These are phyloP conservation scores for Dynastes tityus DNA, from an alignment of 2,888 invertebrate species.

Conservation along the genomic window DNA sequence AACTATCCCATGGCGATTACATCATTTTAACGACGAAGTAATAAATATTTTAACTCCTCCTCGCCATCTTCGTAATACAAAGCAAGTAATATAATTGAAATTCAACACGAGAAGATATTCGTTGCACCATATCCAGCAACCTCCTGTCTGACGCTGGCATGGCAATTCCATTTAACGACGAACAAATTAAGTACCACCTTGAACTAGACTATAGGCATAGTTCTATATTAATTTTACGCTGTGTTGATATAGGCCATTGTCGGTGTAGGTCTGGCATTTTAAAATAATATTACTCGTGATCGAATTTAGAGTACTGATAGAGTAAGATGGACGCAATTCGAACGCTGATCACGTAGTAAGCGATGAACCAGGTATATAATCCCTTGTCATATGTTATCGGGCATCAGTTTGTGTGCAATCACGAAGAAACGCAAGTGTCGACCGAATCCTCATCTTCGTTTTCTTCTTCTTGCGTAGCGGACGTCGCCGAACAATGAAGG, in stretches of 20 bases:
- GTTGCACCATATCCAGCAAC: slow-evolving; percentile 24
- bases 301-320: slow-evolving; percentile 53
- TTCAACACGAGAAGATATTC: slow-evolving; percentile 26
- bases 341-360: slow-evolving; percentile 53
- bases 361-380: slow-evolving; percentile 46
- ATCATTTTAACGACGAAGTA: background rate
- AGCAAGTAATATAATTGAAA: slow-evolving; percentile 10
- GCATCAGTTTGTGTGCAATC: slow-evolving; percentile 37
- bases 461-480: too few species aligned
- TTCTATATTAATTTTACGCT: slow-evolving; percentile 33
- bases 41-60: background rate
- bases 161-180: slow-evolving; percentile 14
- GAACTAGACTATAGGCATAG: slow-evolving; percentile 20
- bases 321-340: slow-evolving; percentile 35
- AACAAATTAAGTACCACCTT: slow-evolving; percentile 34
- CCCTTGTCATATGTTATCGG: slow-evolving; percentile 41
- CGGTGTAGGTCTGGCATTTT: slow-evolving; percentile 50
- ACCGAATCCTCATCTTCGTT: too few species aligned
- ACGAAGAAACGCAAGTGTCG: slow-evolving; percentile 31
- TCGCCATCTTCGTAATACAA: background rate
- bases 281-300: slow-evolving; percentile 51
- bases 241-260: slow-evolving; percentile 55
- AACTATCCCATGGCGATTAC: background rate
- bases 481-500: slow-evolving; percentile 41
- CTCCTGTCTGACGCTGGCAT: background rate